These are phyloP conservation scores for Danio aesculapii DNA, from an alignment of 2,797 vertebrate species.

Conservation along the genomic window DNA sequence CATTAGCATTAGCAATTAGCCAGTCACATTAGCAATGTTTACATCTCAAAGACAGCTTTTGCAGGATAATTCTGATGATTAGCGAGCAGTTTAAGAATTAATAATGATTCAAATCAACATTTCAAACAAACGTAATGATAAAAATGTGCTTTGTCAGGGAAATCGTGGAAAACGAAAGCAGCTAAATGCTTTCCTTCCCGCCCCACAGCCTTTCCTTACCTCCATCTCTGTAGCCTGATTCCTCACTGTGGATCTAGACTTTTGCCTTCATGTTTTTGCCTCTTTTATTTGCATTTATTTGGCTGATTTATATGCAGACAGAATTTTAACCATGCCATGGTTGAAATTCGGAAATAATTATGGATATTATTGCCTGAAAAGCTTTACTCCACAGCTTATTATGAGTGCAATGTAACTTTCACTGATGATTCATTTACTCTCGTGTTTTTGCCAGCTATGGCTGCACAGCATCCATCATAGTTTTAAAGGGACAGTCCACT, in stretches of 20 bases:
- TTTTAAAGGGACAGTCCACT: constrained; percentile 30
- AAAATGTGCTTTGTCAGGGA: background rate
- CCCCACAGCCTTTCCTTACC: constrained; percentile 67
- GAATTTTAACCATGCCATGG: constrained; percentile 82
- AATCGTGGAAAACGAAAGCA: background rate
- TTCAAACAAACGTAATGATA: background rate
- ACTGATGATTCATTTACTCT: background rate
- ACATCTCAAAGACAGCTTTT: background rate
- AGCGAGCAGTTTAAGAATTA: background rate
- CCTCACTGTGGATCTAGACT: constrained; percentile 78
- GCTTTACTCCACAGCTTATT: constrained; percentile 62
- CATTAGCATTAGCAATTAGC: background rate
- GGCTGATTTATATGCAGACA: constrained; percentile 79
- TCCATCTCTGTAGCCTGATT: constrained; percentile 77
- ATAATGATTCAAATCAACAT: background rate
- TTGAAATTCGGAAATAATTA: constrained; percentile 83
- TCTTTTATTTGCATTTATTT: constrained; percentile 77
- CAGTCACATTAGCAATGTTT: constrained; percentile 9
- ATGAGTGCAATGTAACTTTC: constrained; percentile 62
- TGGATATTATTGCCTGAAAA: constrained; percentile 62
- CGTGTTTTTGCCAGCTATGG: constrained; percentile 4
- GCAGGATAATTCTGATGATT: background rate
- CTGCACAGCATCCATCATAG: constrained; percentile 37
- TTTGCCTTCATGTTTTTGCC: constrained; percentile 77
- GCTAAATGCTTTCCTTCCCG: constrained; percentile 72